A percentile compares a stretch with the other conserved stretches of the same genome.
These are phyloP conservation scores for Ctenoplectra terminalis DNA, from an alignment of 1,140 invertebrate genomes.

Conservation along the genomic window DNA sequence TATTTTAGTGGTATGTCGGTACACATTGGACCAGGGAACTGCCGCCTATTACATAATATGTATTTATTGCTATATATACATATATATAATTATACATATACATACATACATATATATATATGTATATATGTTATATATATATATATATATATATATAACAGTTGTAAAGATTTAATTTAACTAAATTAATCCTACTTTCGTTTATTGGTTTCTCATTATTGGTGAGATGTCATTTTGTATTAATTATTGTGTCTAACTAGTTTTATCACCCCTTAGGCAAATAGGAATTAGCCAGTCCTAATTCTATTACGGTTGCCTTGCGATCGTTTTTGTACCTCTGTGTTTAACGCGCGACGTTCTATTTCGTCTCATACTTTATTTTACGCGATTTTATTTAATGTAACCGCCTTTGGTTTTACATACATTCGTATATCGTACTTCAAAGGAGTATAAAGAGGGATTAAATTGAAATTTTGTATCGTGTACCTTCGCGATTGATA, in stretches of 20 bases:
- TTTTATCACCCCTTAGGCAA: conserved; percentile 75
- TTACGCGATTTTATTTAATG: neutral
- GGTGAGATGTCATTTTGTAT: conserved; percentile 75
- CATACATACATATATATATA: too few relatives aligned
- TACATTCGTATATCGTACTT: neutral
- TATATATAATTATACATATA: too few relatives aligned
- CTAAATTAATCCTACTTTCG: conserved; percentile 73
- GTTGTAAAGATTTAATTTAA: conserved; percentile 66
- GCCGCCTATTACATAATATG: conserved; percentile 52
- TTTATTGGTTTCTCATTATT: conserved; percentile 76
- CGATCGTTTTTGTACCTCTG: conserved; percentile 77
- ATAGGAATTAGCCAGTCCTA: conserved; percentile 77
- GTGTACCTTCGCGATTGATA: too few relatives aligned
- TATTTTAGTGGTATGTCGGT: neutral
- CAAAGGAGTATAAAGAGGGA: neutral
- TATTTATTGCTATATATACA: conserved; percentile 40
- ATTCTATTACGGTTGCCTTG: conserved; percentile 77
- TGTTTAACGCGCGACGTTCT: conserved; percentile 66
- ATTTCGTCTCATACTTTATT: conserved; percentile 63
- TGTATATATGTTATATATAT: conserved; percentile 33
- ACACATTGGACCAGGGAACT: conserved; percentile 58
- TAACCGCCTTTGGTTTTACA: neutral
- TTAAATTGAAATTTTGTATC: neutral
- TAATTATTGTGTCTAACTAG: conserved; percentile 78
- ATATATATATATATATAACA: conserved; percentile 60